Conservation (phyloP, 2,888 invertebrate species). For the Elegia similella region DNA sequence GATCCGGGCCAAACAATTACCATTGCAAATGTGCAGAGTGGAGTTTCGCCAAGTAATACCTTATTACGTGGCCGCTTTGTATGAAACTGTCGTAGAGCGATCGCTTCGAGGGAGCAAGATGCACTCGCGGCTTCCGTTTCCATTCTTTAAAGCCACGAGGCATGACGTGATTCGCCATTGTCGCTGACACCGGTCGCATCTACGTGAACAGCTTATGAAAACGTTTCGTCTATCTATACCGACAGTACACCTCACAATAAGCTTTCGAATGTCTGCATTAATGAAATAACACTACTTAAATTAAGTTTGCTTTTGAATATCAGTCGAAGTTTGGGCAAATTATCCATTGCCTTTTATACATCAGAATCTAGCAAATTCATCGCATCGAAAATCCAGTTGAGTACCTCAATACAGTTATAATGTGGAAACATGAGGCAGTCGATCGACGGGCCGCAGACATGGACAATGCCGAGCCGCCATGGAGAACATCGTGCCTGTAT, state of each 20-base stretch:
- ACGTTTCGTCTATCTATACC: conserved; percentile 25
- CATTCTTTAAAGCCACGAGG: conserved; percentile 57
- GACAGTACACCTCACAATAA: conserved; percentile 26
- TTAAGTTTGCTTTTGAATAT: background rate
- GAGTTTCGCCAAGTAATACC: conserved; percentile 14
- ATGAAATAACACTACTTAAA: background rate
- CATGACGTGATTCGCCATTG: conserved; percentile 66
- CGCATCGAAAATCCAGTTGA: background rate
- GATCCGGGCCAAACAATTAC: conserved; percentile 15
- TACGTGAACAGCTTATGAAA: conserved; percentile 59
- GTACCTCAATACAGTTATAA: background rate
- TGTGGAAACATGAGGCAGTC: background rate
- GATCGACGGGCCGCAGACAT: background rate
- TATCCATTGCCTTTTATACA: background rate
- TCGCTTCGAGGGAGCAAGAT: conserved; percentile 41
- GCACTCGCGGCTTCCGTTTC: conserved; percentile 57
- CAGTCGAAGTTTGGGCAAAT: background rate
- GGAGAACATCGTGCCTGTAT: background rate
- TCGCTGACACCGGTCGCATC: conserved; percentile 46
- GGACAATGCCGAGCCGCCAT: background rate
- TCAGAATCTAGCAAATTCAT: background rate
- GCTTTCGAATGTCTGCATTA: conserved; percentile 19
- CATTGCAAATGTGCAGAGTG: conserved; percentile 15
- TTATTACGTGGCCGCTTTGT: conserved; percentile 34
- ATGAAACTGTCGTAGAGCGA: conserved; percentile 36